A percentile compares a stretch with the other conserved stretches of the same genome.
phyloP scores from a whole-genome alignment of 2,888 invertebrate genomes.

The Nowickia ferox region DNA sequence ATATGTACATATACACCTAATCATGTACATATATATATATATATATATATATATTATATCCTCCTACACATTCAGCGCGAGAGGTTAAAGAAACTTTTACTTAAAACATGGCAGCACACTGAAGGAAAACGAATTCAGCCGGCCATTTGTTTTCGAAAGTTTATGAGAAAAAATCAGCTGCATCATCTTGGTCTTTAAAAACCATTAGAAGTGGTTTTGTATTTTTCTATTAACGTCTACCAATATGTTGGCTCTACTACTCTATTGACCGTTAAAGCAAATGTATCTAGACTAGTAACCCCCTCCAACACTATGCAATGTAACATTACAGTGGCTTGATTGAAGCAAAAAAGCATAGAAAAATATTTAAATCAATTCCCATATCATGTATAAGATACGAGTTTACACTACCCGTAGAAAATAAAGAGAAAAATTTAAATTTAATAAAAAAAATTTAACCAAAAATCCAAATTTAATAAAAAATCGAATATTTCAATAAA shows the following conservation, averaged over 20 bases:
- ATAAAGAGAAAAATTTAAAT: too few species aligned
- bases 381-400: too few species aligned
- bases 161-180: constrained; percentile 6
- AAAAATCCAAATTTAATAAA: too few species aligned
- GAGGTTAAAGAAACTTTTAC: constrained; percentile 40
- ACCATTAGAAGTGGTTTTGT: constrained; percentile 48
- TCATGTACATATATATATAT: background rate
- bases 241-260: constrained; percentile 64
- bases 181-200: constrained; percentile 24
- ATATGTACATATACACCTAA: background rate
- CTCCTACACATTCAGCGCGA: constrained; percentile 2
- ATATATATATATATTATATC: background rate
- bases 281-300: constrained; percentile 3
- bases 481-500: too few species aligned
- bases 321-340: background rate
- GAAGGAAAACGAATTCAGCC: constrained; percentile 1
- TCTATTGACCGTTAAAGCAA: constrained; percentile 69
- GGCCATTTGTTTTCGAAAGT: constrained; percentile 23
- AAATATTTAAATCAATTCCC: too few species aligned
- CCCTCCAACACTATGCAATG: background rate
- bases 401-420: too few species aligned
- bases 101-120: constrained; percentile 38
- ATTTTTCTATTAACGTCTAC: constrained; percentile 8
- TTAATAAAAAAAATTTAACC: too few species aligned
- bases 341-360: background rate